phyloP scores from a whole-genome alignment of 2,888 invertebrate species.

The Habroteleia sp. region DNA sequence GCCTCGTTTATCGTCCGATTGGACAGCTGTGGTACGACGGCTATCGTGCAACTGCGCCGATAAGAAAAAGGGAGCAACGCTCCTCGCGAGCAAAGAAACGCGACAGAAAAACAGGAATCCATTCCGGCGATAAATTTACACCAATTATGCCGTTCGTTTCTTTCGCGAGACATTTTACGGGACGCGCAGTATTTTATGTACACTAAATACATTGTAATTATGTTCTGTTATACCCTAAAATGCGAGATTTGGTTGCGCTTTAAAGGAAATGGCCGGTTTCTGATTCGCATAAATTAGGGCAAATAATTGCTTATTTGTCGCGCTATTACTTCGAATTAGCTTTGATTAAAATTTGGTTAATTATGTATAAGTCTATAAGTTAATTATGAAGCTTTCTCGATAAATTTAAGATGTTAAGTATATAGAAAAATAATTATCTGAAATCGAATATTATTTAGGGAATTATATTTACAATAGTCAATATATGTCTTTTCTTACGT shows the following conservation, averaged over 20 bases:
- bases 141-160: conserved; percentile 54
- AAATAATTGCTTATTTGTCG: too few relatives aligned
- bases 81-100: conserved; percentile 35
- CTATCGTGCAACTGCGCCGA: conserved; percentile 60
- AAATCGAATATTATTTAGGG: too few relatives aligned
- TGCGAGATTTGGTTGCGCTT: conserved; percentile 36
- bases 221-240: conserved; percentile 44
- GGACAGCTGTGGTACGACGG: conserved; percentile 11
- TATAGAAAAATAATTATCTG: too few relatives aligned
- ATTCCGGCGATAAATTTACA: conserved; percentile 52
- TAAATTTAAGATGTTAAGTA: too few relatives aligned
- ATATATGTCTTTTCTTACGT: too few relatives aligned
- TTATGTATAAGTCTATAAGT: too few relatives aligned
- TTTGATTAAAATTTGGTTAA: too few relatives aligned
- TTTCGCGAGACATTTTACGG: conserved; percentile 46
- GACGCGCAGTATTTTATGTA: conserved; percentile 47
- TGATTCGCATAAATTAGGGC: too few relatives aligned
- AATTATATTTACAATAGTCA: too few relatives aligned
- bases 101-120: conserved; percentile 52
- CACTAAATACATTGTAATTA: conserved; percentile 60
- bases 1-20: conserved; percentile 43
- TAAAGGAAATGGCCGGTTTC: conserved; percentile 10
- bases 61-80: conserved; percentile 51
- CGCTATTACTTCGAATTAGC: too few relatives aligned
- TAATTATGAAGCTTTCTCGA: too few relatives aligned